These are phyloP conservation scores for Zosterops borbonicus DNA, from an alignment of 2,113 vertebrate genomes.

Conservation along the genomic window DNA sequence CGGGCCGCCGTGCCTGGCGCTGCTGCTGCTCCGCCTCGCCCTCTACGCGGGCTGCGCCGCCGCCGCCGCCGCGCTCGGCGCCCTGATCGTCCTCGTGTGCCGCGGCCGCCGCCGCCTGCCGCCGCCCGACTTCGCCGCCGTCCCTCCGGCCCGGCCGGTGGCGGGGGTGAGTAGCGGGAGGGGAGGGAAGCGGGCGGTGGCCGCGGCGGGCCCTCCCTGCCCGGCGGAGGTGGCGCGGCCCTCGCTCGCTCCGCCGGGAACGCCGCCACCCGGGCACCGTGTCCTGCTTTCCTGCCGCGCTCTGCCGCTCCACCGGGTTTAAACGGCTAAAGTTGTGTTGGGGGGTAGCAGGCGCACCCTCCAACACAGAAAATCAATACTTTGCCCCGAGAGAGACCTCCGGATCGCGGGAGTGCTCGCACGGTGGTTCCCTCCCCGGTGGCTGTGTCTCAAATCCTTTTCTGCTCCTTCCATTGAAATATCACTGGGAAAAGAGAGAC, in stretches of 20 bases:
- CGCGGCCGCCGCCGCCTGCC: slow-evolving; percentile 5
- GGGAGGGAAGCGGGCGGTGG: not conserved
- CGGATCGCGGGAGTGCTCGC: not conserved
- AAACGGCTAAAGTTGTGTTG: not conserved
- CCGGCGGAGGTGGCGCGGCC: not conserved
- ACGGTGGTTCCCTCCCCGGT: not conserved
- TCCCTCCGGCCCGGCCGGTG: not conserved
- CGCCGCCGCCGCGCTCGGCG: slow-evolving; percentile 60
- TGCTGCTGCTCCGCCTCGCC: slow-evolving; percentile 48
- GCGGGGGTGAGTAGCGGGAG: not conserved
- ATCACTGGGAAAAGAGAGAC: not conserved
- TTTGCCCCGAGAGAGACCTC: not conserved
- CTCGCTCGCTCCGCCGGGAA: not conserved
- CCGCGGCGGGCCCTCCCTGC: not conserved
- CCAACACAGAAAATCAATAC: not conserved
- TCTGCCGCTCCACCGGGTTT: not conserved
- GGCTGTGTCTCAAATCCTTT: not conserved
- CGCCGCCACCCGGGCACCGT: not conserved
- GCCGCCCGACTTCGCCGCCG: slow-evolving; percentile 56
- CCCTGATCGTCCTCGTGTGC: slow-evolving; percentile 41
- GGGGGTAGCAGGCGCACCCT: not conserved
- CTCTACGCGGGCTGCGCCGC: slow-evolving; percentile 64
- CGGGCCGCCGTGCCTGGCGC: slow-evolving; percentile 2
- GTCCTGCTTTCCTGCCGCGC: not conserved
- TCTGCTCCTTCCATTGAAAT: not conserved